Percentiles rank a stretch among this genome's conserved stretches.
These are phyloP conservation scores for Thymelicus lineola DNA, from an alignment of 2,888 invertebrate genomes.

Conservation along the genomic window DNA sequence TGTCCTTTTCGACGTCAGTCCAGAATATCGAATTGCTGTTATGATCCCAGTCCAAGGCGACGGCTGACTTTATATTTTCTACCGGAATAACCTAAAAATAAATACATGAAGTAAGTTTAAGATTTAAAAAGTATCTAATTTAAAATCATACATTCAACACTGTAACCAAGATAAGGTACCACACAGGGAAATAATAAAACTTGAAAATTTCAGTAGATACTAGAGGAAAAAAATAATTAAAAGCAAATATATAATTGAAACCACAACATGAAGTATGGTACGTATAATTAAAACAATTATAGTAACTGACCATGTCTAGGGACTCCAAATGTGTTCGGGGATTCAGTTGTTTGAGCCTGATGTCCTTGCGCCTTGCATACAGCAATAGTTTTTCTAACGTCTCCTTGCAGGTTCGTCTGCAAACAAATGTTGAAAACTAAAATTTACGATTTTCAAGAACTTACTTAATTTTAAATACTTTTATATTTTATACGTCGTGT, in stretches of 20 bases:
- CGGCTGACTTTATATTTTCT: constrained; percentile 91
- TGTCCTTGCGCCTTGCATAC: constrained; percentile 93
- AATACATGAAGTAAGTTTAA: too few species aligned
- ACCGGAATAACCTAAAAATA: constrained; percentile 88
- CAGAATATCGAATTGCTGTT: constrained; percentile 93
- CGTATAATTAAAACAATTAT: neutral
- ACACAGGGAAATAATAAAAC: too few species aligned
- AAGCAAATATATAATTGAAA: too few species aligned
- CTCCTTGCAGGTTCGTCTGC: constrained; percentile 88
- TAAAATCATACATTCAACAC: neutral
- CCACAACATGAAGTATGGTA: too few species aligned
- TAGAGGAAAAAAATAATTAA: too few species aligned
- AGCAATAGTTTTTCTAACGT: constrained; percentile 91
- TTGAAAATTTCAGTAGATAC: too few species aligned
- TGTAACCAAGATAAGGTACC: too few species aligned
- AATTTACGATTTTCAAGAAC: too few species aligned
- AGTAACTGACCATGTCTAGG: constrained; percentile 84
- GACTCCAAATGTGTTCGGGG: constrained; percentile 85
- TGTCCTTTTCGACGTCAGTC: constrained; percentile 94
- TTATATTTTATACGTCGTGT: too few species aligned
- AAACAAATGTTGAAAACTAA: constrained; percentile 40
- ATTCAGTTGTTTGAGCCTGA: constrained; percentile 91
- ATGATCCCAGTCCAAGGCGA: constrained; percentile 95
- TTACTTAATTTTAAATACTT: too few species aligned
- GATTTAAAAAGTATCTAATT: too few species aligned